These are phyloP conservation scores for Emydura subglobosa DNA, from an alignment of 2,113 vertebrate species.

Conservation along the genomic window DNA sequence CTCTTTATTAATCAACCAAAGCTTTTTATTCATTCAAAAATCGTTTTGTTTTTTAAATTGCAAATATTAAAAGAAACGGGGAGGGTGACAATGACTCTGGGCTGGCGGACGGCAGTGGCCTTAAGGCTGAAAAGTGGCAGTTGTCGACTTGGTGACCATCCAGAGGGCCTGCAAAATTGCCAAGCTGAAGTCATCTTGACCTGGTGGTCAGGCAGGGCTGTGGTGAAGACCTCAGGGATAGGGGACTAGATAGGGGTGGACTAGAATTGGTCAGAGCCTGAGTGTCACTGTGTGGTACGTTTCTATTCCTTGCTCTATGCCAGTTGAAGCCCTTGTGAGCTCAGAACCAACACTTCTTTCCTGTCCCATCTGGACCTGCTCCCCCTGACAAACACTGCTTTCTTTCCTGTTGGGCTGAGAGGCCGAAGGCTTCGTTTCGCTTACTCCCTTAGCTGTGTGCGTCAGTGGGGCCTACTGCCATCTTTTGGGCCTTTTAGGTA, in stretches of 20 bases:
- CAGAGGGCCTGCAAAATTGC: not conserved
- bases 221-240: not conserved
- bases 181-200: not conserved
- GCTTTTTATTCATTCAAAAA: slow-evolving; percentile 57
- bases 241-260: not conserved
- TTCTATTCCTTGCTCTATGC: not conserved
- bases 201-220: not conserved
- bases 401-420: not conserved
- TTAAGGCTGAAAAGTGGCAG: not conserved
- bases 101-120: slow-evolving; percentile 4
- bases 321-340: not conserved
- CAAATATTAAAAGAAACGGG: slow-evolving; percentile 47
- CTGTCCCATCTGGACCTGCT: not conserved
- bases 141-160: not conserved
- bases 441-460: not conserved
- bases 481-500: not conserved
- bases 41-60: slow-evolving; percentile 36
- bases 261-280: not conserved
- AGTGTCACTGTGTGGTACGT: not conserved
- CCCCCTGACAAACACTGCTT: not conserved
- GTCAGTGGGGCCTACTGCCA: not conserved
- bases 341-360: not conserved
- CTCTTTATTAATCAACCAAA: slow-evolving; percentile 55
- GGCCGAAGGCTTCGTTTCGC: not conserved
- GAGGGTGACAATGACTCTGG: slow-evolving; percentile 1